These are phyloP conservation scores for Apostichopus parvimensis DNA, from an alignment of 35 echinoderm and acorn worm genomes.

Conservation along the genomic window DNA sequence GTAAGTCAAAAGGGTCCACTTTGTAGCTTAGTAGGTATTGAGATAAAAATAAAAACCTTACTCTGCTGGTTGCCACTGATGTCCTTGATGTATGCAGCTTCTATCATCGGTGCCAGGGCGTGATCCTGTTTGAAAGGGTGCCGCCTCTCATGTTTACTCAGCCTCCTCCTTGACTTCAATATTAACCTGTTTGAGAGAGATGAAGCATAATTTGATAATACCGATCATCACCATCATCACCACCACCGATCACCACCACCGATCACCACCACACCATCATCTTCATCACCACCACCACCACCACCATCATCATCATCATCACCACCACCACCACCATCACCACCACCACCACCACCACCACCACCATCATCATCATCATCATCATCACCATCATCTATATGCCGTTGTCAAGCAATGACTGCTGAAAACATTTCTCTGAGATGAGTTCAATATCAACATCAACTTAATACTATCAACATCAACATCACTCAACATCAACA, in stretches of 20 bases:
- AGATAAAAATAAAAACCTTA: neutral
- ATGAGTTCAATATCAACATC: neutral
- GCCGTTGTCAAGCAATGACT: too few relatives aligned
- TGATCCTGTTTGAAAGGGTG: neutral
- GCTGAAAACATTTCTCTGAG: neutral
- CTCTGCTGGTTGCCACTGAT: conserved; percentile 41
- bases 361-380: too few relatives aligned
- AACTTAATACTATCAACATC: neutral
- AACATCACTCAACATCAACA: neutral
- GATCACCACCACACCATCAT: too few relatives aligned
- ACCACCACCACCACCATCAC: too few relatives aligned
- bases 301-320: too few relatives aligned
- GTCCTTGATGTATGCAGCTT: conserved; percentile 54
- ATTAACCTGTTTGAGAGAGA: conserved; percentile 7
- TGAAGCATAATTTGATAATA: too few relatives aligned
- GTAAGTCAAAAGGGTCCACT: too few relatives aligned
- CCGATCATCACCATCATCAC: too few relatives aligned
- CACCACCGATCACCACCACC: too few relatives aligned
- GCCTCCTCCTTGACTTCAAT: conserved; percentile 35
- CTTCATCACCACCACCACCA: too few relatives aligned
- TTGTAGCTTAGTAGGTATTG: neutral
- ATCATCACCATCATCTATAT: too few relatives aligned
- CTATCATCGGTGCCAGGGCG: conserved; percentile 21
- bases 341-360: too few relatives aligned
- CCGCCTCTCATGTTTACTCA: conserved; percentile 9